A percentile compares a stretch with the other conserved stretches of the same genome.
phyloP scores from a whole-genome alignment of 1,140 invertebrate species.

The Cydia strobilella region DNA sequence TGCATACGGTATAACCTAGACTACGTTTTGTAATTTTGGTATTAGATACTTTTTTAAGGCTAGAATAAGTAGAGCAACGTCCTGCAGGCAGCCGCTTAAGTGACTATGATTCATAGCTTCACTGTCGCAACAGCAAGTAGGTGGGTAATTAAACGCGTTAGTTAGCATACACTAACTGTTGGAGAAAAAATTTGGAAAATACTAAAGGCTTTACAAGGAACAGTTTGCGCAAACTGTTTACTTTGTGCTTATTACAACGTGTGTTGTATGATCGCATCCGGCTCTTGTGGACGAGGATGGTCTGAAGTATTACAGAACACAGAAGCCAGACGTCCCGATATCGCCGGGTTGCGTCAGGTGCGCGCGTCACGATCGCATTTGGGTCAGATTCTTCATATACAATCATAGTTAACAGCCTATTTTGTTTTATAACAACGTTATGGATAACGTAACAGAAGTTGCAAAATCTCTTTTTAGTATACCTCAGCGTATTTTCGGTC shows the following conservation, averaged over 20 bases:
- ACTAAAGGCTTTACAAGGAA: neutral
- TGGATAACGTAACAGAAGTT: conserved; percentile 28
- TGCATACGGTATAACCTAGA: conserved; percentile 45
- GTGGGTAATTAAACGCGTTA: conserved; percentile 21
- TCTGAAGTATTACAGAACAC: neutral
- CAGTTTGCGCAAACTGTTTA: neutral
- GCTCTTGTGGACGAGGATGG: neutral
- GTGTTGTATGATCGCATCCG: neutral
- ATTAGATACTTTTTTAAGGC: conserved; percentile 11
- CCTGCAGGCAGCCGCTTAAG: neutral
- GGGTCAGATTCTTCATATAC: conserved; percentile 68
- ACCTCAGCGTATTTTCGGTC: neutral
- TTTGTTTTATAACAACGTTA: conserved; percentile 56
- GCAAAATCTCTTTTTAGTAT: conserved; percentile 4
- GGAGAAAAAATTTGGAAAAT: conserved; percentile 22
- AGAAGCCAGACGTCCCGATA: conserved; percentile 39
- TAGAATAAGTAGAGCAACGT: conserved; percentile 7
- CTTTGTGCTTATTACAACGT: neutral
- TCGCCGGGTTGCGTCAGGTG: conserved; percentile 57
- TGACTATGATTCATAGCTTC: conserved; percentile 25
- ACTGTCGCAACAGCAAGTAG: conserved; percentile 24
- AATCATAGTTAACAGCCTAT: conserved; percentile 66
- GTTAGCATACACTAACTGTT: neutral
- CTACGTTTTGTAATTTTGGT: conserved; percentile 26
- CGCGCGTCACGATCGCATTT: conserved; percentile 65